A percentile compares a stretch with the other conserved stretches of the same genome.
These are phyloP conservation scores for Tipula helvola DNA, from an alignment of 2,888 invertebrate species.

Conservation along the genomic window DNA sequence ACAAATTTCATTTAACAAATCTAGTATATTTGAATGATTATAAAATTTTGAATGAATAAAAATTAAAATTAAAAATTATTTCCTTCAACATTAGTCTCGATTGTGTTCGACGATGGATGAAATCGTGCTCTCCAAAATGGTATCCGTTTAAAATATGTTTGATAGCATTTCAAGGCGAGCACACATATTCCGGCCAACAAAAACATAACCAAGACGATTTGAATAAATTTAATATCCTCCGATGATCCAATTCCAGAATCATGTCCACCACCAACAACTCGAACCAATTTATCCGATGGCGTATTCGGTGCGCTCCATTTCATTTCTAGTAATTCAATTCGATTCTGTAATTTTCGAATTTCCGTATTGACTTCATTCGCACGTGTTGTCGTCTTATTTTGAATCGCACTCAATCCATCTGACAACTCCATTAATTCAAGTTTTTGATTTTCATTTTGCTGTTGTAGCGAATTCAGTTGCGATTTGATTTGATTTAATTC, in stretches of 20 bases:
- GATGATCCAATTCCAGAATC: background rate
- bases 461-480: too few relatives aligned
- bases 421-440: background rate
- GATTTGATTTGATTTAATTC: too few relatives aligned
- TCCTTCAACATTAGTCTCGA: background rate
- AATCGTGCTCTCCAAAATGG: background rate
- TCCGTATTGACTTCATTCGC: too few relatives aligned
- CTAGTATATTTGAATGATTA: background rate
- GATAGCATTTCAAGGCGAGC: background rate
- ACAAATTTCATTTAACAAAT: too few relatives aligned
- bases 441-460: background rate
- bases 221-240: background rate
- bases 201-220: background rate
- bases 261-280: background rate
- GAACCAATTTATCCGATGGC: too few relatives aligned
- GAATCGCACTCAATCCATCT: background rate
- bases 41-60: too few relatives aligned
- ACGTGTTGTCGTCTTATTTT: background rate
- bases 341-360: background rate
- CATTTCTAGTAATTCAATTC: background rate
- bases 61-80: background rate
- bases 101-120: background rate
- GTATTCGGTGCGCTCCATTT: background rate
- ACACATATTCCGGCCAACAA: background rate
- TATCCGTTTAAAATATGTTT: background rate